phyloP scores from a whole-genome alignment of 2,888 invertebrate genomes.

The Rotaria sp. region DNA sequence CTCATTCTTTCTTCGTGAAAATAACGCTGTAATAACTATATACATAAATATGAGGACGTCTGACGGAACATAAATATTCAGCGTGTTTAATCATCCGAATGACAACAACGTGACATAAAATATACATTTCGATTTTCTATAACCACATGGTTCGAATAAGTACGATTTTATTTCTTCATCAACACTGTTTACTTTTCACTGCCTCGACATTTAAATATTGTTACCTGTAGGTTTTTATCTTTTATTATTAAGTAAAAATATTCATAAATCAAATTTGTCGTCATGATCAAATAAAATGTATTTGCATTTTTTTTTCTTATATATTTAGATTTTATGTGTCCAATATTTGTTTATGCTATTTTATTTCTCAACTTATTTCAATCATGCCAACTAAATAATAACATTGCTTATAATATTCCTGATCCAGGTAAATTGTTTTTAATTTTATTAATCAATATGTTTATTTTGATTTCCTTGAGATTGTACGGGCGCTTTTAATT shows the following conservation, averaged over 20 bases:
- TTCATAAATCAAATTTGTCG: neutral
- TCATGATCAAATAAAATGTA: neutral
- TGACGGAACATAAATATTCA: neutral
- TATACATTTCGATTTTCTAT: neutral
- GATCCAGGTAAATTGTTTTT: conserved; percentile 33
- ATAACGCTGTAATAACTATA: neutral
- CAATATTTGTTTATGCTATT: neutral
- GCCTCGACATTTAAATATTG: neutral
- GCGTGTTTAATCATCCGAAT: neutral
- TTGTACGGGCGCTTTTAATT: conserved; percentile 36
- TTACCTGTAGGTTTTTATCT: neutral
- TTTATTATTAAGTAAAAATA: neutral
- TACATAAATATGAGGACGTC: neutral
- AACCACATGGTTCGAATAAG: neutral
- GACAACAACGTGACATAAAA: neutral
- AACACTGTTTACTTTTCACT: neutral
- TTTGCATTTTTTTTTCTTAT: neutral
- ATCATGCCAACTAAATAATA: neutral
- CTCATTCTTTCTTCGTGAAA: no score
- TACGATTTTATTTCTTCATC: neutral
- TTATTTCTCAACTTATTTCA: neutral
- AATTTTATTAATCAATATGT: neutral
- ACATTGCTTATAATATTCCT: conserved; percentile 33
- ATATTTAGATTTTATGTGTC: neutral
- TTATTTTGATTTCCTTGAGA: conserved; percentile 13